Conservation (phyloP, 1,140 invertebrate species). For the Polypedilum pembai region DNA sequence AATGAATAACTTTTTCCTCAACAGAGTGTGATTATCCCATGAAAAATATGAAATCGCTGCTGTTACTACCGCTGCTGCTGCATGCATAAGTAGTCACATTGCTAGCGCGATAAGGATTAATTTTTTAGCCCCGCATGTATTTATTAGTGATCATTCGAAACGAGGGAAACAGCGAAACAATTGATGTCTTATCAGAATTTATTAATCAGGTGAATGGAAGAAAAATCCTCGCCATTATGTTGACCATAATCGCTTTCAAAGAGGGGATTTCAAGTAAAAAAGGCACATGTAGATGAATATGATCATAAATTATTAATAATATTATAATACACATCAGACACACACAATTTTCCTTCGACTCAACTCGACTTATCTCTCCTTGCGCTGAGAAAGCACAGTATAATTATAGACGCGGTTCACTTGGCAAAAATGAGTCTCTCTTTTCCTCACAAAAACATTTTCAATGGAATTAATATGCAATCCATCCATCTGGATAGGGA, state of each 20-base stretch:
- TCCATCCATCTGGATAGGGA: background rate
- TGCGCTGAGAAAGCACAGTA: background rate
- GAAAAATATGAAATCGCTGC: conserved; percentile 9
- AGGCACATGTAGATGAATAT: background rate
- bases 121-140: background rate
- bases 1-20: background rate
- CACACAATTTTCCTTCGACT: background rate
- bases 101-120: background rate
- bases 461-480: conserved; percentile 13
- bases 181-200: background rate
- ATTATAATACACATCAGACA: background rate
- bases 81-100: background rate
- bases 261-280: background rate
- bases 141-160: background rate
- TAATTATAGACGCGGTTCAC: conserved; percentile 1
- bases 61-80: background rate
- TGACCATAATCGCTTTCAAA: background rate
- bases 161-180: background rate
- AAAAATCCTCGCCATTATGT: background rate
- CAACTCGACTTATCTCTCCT: background rate
- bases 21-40: background rate
- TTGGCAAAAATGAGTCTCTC: too few relatives aligned
- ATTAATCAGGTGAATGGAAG: conserved; percentile 13
- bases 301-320: conserved; percentile 11
- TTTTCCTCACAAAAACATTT: conserved; percentile 12